Percentiles rank a stretch among this genome's conserved stretches.
Evolutionary conservation across 2,888 invertebrate species (phyloP).

Genomic region (Volucella inanis): DNA sequence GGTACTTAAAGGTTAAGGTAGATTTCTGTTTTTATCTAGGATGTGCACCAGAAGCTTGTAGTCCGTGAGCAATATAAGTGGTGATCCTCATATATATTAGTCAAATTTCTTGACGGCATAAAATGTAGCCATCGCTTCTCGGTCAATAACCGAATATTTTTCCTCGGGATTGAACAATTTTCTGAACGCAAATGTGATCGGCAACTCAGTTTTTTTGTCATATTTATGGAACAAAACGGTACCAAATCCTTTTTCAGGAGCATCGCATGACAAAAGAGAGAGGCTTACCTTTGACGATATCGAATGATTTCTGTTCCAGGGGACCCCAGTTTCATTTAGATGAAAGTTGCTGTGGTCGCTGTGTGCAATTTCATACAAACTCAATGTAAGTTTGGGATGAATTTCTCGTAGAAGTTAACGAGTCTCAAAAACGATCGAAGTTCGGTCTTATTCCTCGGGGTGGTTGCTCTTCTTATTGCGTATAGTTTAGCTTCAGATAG

Average conservation of each 20-base stretch:
- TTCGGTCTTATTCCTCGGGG: background rate
- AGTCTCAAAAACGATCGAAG: too few relatives aligned
- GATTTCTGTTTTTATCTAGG: background rate
- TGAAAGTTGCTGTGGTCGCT: background rate
- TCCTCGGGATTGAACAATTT: background rate
- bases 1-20: background rate
- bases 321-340: background rate
- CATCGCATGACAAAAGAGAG: background rate
- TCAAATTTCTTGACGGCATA: background rate
- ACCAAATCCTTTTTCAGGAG: conserved; percentile 2
- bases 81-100: background rate
- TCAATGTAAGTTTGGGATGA: background rate
- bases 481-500: too few relatives aligned
- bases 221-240: background rate
- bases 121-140: background rate
- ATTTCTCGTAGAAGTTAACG: conserved; percentile 10
- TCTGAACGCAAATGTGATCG: too few relatives aligned
- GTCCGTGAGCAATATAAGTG: background rate
- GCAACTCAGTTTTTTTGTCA: too few relatives aligned
- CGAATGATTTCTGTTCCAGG: background rate
- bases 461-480: background rate
- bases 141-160: conserved; percentile 6
- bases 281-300: conserved; percentile 1
- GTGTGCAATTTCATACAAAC: too few relatives aligned
- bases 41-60: background rate